phyloP scores from a whole-genome alignment of 2,888 invertebrate species.

The Caenorhabditis macrosperma region DNA sequence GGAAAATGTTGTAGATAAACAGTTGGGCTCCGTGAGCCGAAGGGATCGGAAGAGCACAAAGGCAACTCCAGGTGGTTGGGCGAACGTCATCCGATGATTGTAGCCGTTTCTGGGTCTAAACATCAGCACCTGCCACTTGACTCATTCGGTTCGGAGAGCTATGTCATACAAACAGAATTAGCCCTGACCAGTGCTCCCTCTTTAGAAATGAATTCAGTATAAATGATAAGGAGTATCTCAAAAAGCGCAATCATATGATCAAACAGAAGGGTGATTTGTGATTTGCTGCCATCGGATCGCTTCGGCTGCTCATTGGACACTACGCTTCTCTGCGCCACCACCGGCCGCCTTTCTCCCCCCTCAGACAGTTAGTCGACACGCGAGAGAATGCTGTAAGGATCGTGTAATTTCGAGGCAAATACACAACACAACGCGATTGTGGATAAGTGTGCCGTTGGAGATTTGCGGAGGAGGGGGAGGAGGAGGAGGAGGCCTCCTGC shows the following conservation, averaged over 20 bases:
- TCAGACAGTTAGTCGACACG: constrained; percentile 1
- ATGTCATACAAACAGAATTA: too few relatives aligned
- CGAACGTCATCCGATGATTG: too few relatives aligned
- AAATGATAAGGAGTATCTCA: not conserved
- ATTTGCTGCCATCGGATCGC: not conserved
- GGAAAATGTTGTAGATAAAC: constrained; percentile 5
- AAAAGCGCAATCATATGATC: constrained; percentile 23
- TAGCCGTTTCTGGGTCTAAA: too few relatives aligned
- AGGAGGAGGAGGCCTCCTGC: not conserved
- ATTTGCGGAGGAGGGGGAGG: constrained; percentile 52
- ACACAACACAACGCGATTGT: not conserved
- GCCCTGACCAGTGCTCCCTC: too few relatives aligned
- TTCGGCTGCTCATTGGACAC: constrained; percentile 38
- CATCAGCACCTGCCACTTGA: too few relatives aligned
- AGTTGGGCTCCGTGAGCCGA: not conserved
- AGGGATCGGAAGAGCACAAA: not conserved
- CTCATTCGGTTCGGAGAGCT: too few relatives aligned
- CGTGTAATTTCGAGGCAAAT: constrained; percentile 57
- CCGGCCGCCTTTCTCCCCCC: constrained; percentile 11
- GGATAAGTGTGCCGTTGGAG: constrained; percentile 57
- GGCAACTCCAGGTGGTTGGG: too few relatives aligned
- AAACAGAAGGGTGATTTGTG: constrained; percentile 45
- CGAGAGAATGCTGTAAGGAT: constrained; percentile 45
- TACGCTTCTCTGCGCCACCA: not conserved
- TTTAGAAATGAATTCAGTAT: too few relatives aligned